Evolutionary conservation across 2,113 vertebrate genomes (phyloP).

Genomic region (Numida meleagris): DNA sequence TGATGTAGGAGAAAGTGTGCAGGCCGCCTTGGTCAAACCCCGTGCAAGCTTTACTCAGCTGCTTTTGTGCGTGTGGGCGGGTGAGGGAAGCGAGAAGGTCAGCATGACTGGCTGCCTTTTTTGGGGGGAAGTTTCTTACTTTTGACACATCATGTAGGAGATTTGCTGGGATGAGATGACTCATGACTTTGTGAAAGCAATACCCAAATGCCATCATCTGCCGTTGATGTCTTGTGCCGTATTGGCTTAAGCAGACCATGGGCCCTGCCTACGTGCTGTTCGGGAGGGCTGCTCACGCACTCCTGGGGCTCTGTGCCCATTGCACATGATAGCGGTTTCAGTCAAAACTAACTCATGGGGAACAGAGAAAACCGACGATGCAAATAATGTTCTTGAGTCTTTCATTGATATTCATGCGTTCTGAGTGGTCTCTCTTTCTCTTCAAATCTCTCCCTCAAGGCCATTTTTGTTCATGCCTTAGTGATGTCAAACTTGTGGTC

Average conservation of each 20-base stretch:
- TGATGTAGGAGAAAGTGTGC: background rate
- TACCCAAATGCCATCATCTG: background rate
- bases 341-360: background rate
- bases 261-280: accelerated
- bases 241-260: background rate
- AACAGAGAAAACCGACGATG: background rate
- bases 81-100: background rate
- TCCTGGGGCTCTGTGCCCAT: background rate
- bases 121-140: background rate
- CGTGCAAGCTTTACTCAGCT: background rate
- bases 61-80: background rate
- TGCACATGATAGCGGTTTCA: background rate
- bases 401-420: background rate
- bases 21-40: background rate
- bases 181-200: background rate
- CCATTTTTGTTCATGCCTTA: background rate
- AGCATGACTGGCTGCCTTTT: background rate
- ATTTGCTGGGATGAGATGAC: background rate
- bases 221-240: background rate
- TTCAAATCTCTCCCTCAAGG: background rate
- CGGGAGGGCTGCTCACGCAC: accelerated
- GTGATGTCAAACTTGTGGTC: background rate
- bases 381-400: background rate
- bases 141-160: background rate
- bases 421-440: background rate